Conservation (phyloP, 2,888 invertebrate species). For the Lithodes maja region DNA sequence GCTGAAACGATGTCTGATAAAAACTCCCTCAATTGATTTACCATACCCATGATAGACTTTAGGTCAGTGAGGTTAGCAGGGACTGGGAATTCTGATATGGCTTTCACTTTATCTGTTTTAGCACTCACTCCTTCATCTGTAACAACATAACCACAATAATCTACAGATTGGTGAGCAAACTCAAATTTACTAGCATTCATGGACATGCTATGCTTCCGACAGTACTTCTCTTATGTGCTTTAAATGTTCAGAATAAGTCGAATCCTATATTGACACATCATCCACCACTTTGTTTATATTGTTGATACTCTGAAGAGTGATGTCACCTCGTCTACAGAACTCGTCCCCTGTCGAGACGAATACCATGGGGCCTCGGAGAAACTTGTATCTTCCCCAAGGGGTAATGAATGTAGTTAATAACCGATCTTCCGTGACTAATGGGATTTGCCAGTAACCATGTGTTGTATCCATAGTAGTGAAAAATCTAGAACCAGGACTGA, state of each 20-base stretch:
- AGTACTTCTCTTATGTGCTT: not conserved
- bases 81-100: not conserved
- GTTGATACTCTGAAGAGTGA: not conserved
- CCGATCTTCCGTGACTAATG: not conserved
- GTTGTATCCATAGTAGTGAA: not conserved
- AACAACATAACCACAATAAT: not conserved
- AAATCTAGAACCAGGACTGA: not conserved
- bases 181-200: not conserved
- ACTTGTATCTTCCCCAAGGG: constrained; percentile 4
- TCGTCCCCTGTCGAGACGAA: constrained; percentile 7
- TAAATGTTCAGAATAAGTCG: constrained; percentile 6
- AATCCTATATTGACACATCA: not conserved
- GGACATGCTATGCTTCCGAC: not conserved
- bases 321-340: not conserved
- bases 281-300: not conserved
- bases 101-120: not conserved
- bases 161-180: not conserved
- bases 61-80: constrained; percentile 12
- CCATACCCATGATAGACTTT: constrained; percentile 7
- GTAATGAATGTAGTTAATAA: not conserved
- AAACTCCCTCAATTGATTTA: constrained; percentile 8
- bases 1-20: not conserved
- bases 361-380: not conserved
- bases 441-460: not conserved
- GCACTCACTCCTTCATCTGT: not conserved